These are phyloP conservation scores for Colletes latitarsis DNA, from an alignment of 1,140 invertebrate genomes.

Conservation along the genomic window DNA sequence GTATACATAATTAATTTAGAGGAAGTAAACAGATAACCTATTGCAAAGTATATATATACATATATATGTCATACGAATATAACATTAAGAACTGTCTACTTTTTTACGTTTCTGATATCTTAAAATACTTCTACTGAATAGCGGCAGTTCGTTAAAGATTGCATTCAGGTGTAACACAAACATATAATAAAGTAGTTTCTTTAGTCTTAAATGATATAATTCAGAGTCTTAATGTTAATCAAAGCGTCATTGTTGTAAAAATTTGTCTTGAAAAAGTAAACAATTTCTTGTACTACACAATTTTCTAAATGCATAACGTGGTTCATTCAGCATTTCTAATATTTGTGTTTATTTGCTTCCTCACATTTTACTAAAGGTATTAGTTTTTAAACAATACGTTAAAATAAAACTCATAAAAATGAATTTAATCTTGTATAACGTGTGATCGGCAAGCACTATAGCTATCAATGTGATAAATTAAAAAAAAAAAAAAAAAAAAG, in stretches of 20 bases:
- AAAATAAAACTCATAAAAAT: conserved; percentile 17
- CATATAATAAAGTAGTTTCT: background rate
- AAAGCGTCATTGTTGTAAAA: background rate
- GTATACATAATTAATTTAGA: background rate
- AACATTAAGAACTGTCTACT: background rate
- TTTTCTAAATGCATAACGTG: conserved; percentile 34
- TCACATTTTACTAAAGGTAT: conserved; percentile 37
- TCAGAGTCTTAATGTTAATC: background rate
- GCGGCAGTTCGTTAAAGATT: background rate
- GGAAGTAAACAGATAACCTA: background rate
- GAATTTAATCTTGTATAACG: conserved; percentile 1
- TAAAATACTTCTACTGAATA: background rate
- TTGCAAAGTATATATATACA: background rate
- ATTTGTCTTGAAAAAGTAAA: background rate
- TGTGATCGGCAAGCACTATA: conserved; percentile 26
- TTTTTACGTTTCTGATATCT: background rate
- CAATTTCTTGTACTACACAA: background rate
- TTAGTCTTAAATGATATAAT: background rate
- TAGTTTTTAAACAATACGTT: conserved; percentile 19
- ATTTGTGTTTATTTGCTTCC: conserved; percentile 42
- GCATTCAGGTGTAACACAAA: background rate
- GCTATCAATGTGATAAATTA: conserved; percentile 6
- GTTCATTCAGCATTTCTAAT: conserved; percentile 36
- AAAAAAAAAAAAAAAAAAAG: too few relatives aligned
- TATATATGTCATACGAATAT: background rate